phyloP scores from a whole-genome alignment of 2,797 vertebrate species.

The Danio choprae region DNA sequence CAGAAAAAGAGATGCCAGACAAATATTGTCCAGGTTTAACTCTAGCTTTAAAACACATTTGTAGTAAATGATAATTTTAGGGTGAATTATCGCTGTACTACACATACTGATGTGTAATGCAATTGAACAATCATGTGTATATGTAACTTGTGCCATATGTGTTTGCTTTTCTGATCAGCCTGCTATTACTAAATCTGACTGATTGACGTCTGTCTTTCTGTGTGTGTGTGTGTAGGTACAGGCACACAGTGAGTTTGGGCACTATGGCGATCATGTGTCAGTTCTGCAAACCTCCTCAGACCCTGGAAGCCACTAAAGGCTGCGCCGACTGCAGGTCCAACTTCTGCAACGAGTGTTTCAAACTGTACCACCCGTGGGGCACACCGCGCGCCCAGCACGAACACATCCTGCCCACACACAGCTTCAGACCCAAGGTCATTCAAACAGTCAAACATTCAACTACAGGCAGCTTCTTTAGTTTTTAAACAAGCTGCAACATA shows the following conservation, averaged over 20 bases:
- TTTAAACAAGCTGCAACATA: too few relatives aligned
- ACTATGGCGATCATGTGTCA: constrained; percentile 91
- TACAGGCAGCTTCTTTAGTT: too few relatives aligned
- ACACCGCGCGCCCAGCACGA: constrained; percentile 95
- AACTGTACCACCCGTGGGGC: constrained; percentile 97
- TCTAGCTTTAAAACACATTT: neutral
- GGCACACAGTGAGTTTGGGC: constrained; percentile 91
- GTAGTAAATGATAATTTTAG: too few relatives aligned
- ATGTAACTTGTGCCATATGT: neutral
- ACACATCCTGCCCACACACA: constrained; percentile 92
- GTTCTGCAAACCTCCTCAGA: constrained; percentile 91
- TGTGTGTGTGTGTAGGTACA: constrained; percentile 71
- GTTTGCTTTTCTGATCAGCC: constrained; percentile 3
- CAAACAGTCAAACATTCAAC: neutral
- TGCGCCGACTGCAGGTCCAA: constrained; percentile 94
- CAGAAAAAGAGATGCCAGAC: neutral
- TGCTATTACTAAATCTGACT: neutral
- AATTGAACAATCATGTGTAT: neutral
- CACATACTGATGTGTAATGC: constrained; percentile 16
- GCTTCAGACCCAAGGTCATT: constrained; percentile 92
- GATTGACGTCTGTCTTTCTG: neutral
- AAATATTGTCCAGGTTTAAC: neutral
- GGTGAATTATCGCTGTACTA: too few relatives aligned
- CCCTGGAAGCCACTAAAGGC: constrained; percentile 94
- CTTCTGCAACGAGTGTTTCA: constrained; percentile 98